Conservation (phyloP, 2,888 invertebrate genomes). For the Colostygia pectinataria region DNA sequence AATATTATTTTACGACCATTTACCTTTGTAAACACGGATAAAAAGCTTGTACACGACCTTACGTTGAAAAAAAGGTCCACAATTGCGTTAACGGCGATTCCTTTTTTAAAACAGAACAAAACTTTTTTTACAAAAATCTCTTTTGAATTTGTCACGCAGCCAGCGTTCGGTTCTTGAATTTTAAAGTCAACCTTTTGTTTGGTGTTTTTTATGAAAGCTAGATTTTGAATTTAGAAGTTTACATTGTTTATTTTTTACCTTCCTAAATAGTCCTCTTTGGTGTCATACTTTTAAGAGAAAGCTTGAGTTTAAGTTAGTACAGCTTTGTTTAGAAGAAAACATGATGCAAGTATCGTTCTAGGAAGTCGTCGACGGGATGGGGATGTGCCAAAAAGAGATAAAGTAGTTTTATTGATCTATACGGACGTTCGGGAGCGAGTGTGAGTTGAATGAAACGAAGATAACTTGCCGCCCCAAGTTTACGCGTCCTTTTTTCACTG, state of each 20-base stretch:
- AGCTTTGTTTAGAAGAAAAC: conserved; percentile 54
- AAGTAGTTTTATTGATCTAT: conserved; percentile 85
- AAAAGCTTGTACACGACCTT: conserved; percentile 63
- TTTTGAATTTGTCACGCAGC: conserved; percentile 47
- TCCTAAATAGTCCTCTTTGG: conserved; percentile 6
- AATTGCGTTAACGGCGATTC: conserved; percentile 64
- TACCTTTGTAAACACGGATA: conserved; percentile 75
- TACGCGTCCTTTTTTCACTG: conserved; percentile 58
- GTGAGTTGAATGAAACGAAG: conserved; percentile 83
- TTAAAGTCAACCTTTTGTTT: conserved; percentile 27
- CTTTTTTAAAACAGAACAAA: conserved; percentile 56
- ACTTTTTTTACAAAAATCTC: conserved; percentile 41
- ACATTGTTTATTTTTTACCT: conserved; percentile 25
- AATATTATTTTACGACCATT: conserved; percentile 80
- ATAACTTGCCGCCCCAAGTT: conserved; percentile 82
- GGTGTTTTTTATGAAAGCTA: conserved; percentile 12
- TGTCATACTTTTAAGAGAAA: conserved; percentile 23
- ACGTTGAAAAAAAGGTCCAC: conserved; percentile 60
- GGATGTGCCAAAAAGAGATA: conserved; percentile 85
- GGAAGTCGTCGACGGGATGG: conserved; percentile 78
- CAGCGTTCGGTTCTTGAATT: conserved; percentile 39
- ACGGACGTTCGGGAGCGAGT: conserved; percentile 82
- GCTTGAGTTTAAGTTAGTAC: conserved; percentile 21
- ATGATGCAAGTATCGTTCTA: conserved; percentile 71
- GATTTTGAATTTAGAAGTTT: conserved; percentile 44